Evolutionary conservation across 2,797 vertebrate species (phyloP).

Genomic region (Sebastes oblongus): DNA sequence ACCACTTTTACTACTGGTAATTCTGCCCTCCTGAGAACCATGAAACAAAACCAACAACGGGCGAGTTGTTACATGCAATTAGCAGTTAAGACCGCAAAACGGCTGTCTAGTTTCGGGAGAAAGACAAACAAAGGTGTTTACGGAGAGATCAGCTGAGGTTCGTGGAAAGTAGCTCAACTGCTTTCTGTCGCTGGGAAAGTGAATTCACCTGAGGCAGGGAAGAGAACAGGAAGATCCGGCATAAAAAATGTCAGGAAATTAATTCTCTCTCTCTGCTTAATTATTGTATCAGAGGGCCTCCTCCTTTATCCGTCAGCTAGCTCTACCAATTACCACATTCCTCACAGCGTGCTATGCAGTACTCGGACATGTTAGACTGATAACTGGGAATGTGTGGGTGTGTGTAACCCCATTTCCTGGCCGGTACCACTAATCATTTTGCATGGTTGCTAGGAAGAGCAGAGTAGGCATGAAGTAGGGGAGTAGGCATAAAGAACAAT

Average conservation of each 20-base stretch:
- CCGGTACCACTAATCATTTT: slow-evolving; percentile 12
- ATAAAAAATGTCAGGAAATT: slow-evolving; percentile 23
- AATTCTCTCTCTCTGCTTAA: background rate
- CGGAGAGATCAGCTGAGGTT: background rate
- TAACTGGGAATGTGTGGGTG: slow-evolving; percentile 1
- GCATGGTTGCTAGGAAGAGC: slow-evolving; percentile 34
- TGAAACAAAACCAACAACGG: slow-evolving; percentile 12
- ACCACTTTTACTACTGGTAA: background rate
- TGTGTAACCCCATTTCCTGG: slow-evolving; percentile 40
- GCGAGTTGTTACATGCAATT: slow-evolving; percentile 41
- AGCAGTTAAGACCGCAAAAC: background rate
- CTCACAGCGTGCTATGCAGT: background rate
- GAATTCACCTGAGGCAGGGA: slow-evolving; percentile 9
- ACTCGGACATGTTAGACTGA: background rate
- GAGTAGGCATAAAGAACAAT: slow-evolving; percentile 49
- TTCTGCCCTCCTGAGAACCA: slow-evolving; percentile 7
- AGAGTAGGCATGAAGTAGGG: slow-evolving; percentile 10
- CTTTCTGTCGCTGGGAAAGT: slow-evolving; percentile 12
- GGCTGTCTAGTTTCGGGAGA: background rate
- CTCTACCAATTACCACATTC: slow-evolving; percentile 66
- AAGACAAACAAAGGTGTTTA: slow-evolving; percentile 4
- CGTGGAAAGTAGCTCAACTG: background rate
- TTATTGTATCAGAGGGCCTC: background rate
- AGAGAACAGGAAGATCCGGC: background rate
- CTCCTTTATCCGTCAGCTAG: slow-evolving; percentile 1